These are phyloP conservation scores for Saturnia pavonia DNA, from an alignment of 2,888 invertebrate genomes.

Conservation along the genomic window DNA sequence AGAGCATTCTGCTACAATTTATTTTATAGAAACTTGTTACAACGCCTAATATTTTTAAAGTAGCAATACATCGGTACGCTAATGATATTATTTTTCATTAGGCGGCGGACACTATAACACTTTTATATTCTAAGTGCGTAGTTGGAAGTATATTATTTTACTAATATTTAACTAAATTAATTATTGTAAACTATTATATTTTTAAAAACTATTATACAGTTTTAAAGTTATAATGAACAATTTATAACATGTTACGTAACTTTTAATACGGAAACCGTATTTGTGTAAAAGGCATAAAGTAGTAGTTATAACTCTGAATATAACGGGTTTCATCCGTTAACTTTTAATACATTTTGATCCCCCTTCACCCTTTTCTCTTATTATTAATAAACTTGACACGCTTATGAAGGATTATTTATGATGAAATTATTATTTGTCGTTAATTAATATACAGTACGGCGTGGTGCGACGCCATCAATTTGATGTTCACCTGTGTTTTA, in stretches of 20 bases:
- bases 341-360: neutral
- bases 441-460: neutral
- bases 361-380: neutral
- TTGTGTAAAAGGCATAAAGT: neutral
- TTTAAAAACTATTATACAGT: no score
- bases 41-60: slow-evolving; percentile 11
- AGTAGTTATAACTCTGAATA: neutral
- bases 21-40: neutral
- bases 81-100: slow-evolving; percentile 8
- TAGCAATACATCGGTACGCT: slow-evolving; percentile 1
- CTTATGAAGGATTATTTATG: neutral
- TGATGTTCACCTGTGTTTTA: neutral
- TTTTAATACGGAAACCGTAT: neutral
- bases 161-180: neutral
- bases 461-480: neutral
- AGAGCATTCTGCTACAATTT: no score
- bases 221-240: no score
- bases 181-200: no score
- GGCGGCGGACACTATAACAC: neutral
- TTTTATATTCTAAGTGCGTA: no score
- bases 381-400: slow-evolving; percentile 13
- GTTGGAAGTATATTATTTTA: neutral
- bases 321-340: neutral
- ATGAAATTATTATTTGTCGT: slow-evolving; percentile 7
- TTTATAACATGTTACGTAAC: no score